Conservation (phyloP, 2,113 vertebrate species). For the Phaethon lepturus region DNA sequence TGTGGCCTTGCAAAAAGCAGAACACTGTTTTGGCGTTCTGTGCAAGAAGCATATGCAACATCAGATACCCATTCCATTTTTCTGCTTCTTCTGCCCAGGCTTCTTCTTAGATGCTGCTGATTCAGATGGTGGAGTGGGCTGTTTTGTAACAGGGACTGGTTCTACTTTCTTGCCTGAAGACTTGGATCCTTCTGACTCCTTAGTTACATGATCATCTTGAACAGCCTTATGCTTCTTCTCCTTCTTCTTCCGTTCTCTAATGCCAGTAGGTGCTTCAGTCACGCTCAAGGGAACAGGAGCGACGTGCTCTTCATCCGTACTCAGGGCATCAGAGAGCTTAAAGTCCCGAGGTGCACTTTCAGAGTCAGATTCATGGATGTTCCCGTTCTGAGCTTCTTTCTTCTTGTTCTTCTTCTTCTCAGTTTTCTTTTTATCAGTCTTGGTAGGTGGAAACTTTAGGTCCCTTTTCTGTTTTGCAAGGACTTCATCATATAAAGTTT, state of each 20-base stretch:
- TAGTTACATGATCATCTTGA: conserved; percentile 71
- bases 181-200: conserved; percentile 87
- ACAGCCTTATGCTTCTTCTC: conserved; percentile 85
- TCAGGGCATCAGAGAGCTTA: conserved; percentile 81
- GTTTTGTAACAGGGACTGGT: conserved; percentile 83
- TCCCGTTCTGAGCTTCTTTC: conserved; percentile 87
- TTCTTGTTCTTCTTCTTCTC: conserved; percentile 98
- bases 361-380: conserved; percentile 90
- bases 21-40: conserved; percentile 63
- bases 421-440: conserved; percentile 91
- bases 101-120: conserved; percentile 81
- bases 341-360: conserved; percentile 85
- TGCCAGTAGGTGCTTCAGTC: conserved; percentile 71
- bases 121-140: conserved; percentile 82
- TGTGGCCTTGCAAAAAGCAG: conserved; percentile 66
- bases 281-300: conserved; percentile 49
- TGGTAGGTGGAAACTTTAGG: conserved; percentile 84
- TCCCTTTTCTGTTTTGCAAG: conserved; percentile 93
- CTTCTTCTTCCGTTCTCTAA: conserved; percentile 93
- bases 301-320: conserved; percentile 79
- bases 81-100: conserved; percentile 91
- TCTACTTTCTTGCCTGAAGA: conserved; percentile 81
- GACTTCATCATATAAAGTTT: conserved; percentile 96
- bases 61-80: conserved; percentile 83
- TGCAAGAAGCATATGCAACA: conserved; percentile 71